Percentiles rank a stretch among this genome's conserved stretches.
Evolutionary conservation across 1,140 invertebrate species (phyloP).

Genomic region (Drosophila ficusphila): DNA sequence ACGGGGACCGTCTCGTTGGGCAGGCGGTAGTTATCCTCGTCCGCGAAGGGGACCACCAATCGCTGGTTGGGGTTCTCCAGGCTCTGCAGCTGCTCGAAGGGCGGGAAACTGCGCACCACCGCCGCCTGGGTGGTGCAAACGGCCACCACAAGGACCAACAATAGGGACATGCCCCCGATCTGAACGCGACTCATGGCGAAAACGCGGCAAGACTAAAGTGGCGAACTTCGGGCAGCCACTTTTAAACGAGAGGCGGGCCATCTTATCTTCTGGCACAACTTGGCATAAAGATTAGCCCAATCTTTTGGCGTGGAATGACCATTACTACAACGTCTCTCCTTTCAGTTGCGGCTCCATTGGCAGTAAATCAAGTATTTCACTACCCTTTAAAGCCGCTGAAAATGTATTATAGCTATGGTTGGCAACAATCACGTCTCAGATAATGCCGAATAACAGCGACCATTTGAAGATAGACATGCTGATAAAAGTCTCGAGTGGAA

Average conservation of each 20-base stretch:
- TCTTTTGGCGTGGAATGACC: slow-evolving; percentile 15
- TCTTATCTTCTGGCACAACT: slow-evolving; percentile 46
- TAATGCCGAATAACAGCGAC: slow-evolving; percentile 13
- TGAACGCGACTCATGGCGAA: slow-evolving; percentile 58
- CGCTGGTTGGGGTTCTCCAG: slow-evolving; percentile 61
- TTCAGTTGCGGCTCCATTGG: too few relatives aligned
- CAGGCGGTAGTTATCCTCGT: slow-evolving; percentile 85
- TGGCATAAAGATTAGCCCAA: slow-evolving; percentile 60
- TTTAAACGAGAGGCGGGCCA: slow-evolving; percentile 44
- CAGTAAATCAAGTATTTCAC: slow-evolving; percentile 30
- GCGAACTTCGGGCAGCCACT: slow-evolving; percentile 18
- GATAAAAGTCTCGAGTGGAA: slow-evolving; percentile 19
- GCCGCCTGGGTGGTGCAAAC: slow-evolving; percentile 42
- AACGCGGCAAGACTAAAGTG: slow-evolving; percentile 53
- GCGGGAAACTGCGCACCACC: slow-evolving; percentile 45
- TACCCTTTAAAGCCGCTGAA: slow-evolving; percentile 1
- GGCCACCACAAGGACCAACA: slow-evolving; percentile 45
- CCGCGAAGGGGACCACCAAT: slow-evolving; percentile 14
- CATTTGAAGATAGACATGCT: slow-evolving; percentile 22
- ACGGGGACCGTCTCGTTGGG: slow-evolving; percentile 86
- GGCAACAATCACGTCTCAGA: slow-evolving; percentile 19
- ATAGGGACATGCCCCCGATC: slow-evolving; percentile 4
- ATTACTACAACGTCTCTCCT: too few relatives aligned
- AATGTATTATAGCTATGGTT: slow-evolving; percentile 1
- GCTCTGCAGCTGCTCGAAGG: slow-evolving; percentile 43